phyloP scores from a whole-genome alignment of 2,888 invertebrate species.

The Macrophya annulata region DNA sequence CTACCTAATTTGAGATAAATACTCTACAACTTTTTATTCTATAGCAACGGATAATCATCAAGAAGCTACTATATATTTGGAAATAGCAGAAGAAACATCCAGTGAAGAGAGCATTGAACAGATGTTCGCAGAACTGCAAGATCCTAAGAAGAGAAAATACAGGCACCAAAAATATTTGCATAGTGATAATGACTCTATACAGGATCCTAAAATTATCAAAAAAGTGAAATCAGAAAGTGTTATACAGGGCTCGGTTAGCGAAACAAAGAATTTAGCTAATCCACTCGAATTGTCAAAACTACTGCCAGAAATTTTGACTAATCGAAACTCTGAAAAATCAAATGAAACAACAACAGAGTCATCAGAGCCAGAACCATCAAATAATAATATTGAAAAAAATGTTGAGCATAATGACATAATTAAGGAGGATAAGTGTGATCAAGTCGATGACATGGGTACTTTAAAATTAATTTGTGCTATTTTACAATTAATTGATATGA shows the following conservation, averaged over 20 bases:
- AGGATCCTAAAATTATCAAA: constrained; percentile 19
- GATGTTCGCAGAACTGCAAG: background rate
- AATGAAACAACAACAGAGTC: background rate
- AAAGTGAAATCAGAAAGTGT: background rate
- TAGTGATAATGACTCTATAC: constrained; percentile 12
- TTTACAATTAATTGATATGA: background rate
- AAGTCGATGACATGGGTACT: constrained; percentile 4
- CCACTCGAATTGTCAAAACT: background rate
- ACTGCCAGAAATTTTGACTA: constrained; percentile 2
- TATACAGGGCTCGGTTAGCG: background rate
- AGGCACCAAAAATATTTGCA: constrained; percentile 1
- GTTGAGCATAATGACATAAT: too few species aligned
- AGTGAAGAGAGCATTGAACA: background rate
- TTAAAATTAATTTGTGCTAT: constrained; percentile 14
- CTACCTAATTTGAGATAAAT: background rate
- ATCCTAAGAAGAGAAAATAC: constrained; percentile 14
- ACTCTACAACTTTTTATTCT: background rate
- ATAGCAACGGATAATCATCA: constrained; percentile 16
- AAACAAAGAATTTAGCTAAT: constrained; percentile 13
- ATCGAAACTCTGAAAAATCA: background rate
- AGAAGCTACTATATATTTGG: background rate
- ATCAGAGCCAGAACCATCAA: background rate
- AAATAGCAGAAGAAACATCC: constrained; percentile 2
- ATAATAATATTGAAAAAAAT: background rate
- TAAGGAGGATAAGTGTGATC: constrained; percentile 9